Evolutionary conservation across 2,888 invertebrate genomes (phyloP).

Genomic region (Acrocyrtus sp.): DNA sequence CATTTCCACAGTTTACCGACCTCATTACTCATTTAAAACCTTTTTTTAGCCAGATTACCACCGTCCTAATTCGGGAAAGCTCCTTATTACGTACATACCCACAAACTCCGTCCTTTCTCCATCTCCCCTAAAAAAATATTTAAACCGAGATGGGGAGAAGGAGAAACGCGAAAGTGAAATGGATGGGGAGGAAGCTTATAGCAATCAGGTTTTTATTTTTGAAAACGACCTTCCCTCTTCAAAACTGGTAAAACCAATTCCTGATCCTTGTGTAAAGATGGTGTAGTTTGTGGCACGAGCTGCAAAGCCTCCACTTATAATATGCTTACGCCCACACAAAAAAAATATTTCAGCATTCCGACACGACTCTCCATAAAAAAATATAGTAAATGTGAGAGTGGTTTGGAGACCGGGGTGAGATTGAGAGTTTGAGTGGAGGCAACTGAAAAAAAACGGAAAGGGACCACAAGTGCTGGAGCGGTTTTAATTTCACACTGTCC

Average conservation of each 20-base stretch:
- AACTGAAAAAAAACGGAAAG: neutral
- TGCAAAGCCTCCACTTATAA: neutral
- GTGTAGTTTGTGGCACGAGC: constrained; percentile 25
- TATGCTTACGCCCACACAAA: no score
- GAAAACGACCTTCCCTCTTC: neutral
- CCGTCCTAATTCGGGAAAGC: constrained; percentile 8
- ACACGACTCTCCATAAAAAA: neutral
- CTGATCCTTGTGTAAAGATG: neutral
- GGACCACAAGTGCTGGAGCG: constrained; percentile 2
- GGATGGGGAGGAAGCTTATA: neutral
- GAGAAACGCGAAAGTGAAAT: neutral
- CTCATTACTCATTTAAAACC: constrained; percentile 46
- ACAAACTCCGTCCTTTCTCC: neutral
- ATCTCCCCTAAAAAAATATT: no score
- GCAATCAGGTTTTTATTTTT: neutral
- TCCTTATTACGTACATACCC: no score
- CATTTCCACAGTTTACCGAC: constrained; percentile 48
- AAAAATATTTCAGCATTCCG: no score
- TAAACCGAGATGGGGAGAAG: neutral
- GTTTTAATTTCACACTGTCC: constrained; percentile 33
- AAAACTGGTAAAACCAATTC: no score
- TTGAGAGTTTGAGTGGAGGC: neutral
- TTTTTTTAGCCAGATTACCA: constrained; percentile 30
- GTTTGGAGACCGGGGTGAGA: neutral
- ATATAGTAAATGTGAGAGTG: neutral